These are phyloP conservation scores for Tonatia bakeri DNA, from an alignment of 2,113 vertebrate species.

Conservation along the genomic window DNA sequence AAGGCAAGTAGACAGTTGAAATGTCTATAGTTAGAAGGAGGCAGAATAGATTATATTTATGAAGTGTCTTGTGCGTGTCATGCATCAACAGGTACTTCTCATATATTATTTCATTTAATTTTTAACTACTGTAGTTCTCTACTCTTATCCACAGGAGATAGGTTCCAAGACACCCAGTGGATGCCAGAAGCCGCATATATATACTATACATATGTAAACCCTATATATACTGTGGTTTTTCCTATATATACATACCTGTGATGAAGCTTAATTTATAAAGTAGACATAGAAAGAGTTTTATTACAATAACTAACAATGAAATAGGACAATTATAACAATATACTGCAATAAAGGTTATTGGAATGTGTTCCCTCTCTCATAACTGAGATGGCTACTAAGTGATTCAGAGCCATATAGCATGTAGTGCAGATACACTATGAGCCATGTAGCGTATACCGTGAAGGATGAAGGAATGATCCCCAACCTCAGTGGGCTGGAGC, in stretches of 20 bases:
- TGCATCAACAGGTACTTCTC: not conserved
- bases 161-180: not conserved
- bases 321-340: not conserved
- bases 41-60: not conserved
- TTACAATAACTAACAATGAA: not conserved
- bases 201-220: not conserved
- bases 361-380: not conserved
- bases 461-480: not conserved
- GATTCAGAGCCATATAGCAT: not conserved
- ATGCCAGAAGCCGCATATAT: too few relatives aligned
- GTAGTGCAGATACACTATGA: not conserved
- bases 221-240: not conserved
- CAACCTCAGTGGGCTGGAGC: not conserved
- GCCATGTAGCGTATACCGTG: not conserved
- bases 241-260: too few relatives aligned
- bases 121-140: not conserved
- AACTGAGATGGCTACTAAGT: not conserved
- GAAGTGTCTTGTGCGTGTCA: slow-evolving; percentile 26
- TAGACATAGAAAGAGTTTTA: not conserved
- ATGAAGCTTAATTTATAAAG: not conserved
- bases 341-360: too few relatives aligned
- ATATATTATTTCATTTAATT: not conserved
- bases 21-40: not conserved
- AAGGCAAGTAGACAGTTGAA: not conserved
- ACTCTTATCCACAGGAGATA: not conserved